Conservation (phyloP, 2,888 invertebrate species). For the Himalopsyche anomala region DNA sequence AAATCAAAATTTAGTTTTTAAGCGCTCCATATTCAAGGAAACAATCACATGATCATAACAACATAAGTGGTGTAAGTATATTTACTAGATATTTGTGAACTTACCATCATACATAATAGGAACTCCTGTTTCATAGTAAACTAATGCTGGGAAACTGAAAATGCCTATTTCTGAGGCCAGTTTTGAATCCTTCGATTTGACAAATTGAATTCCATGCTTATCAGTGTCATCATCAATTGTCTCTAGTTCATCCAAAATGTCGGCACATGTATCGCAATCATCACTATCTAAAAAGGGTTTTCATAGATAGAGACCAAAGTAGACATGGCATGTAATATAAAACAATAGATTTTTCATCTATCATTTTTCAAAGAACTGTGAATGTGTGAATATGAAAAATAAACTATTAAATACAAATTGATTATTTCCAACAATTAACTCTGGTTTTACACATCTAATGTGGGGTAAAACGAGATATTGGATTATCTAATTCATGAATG, state of each 20-base stretch:
- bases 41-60: too few species aligned
- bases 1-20: background rate
- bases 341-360: too few species aligned
- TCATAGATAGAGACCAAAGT: background rate
- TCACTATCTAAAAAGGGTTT: conserved; percentile 82
- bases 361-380: too few species aligned
- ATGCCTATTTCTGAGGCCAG: conserved; percentile 94
- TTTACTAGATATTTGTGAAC: conserved; percentile 67
- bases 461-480: too few species aligned
- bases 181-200: conserved; percentile 93
- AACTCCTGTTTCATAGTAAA: conserved; percentile 95
- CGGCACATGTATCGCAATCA: conserved; percentile 89
- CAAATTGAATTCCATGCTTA: conserved; percentile 94
- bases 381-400: too few species aligned
- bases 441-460: too few species aligned
- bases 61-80: too few species aligned
- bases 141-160: conserved; percentile 93
- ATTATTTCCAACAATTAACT: too few species aligned
- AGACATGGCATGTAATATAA: background rate
- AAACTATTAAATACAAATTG: too few species aligned
- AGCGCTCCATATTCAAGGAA: background rate
- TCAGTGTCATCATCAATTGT: conserved; percentile 95
- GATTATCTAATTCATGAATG: too few species aligned
- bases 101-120: conserved; percentile 97
- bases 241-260: conserved; percentile 91